Conservation (phyloP, 2,797 vertebrate species). For the Erethizon dorsatum region DNA sequence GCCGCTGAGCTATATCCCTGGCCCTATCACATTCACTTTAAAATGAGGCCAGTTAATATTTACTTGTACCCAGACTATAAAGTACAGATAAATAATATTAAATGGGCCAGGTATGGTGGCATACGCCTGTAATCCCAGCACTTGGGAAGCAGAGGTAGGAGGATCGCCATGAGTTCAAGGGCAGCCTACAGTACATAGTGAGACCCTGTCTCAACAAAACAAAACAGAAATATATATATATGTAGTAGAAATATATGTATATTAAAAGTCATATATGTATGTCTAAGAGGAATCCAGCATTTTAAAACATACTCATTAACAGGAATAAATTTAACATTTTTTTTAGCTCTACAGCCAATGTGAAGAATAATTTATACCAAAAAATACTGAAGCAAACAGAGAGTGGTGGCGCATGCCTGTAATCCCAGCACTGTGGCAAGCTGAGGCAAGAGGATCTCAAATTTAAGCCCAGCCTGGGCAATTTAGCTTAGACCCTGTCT, state of each 20-base stretch:
- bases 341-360: not conserved
- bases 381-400: not conserved
- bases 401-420: not conserved
- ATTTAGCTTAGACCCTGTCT: not conserved
- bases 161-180: not conserved
- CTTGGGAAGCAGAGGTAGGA: not conserved
- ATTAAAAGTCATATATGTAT: conserved; percentile 7
- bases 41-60: conserved; percentile 38
- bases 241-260: conserved; percentile 12
- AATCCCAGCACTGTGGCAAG: not conserved
- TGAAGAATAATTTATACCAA: conserved; percentile 50
- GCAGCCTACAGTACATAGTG: not conserved
- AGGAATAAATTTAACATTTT: conserved; percentile 46
- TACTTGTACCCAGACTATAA: conserved; percentile 49
- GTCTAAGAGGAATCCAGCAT: not conserved
- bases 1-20: too few relatives aligned
- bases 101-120: not conserved
- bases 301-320: not conserved
- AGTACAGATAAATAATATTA: conserved; percentile 46
- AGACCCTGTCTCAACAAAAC: not conserved
- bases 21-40: not conserved
- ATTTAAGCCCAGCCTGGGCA: not conserved
- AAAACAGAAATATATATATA: not conserved
- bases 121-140: not conserved
- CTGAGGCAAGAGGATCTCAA: not conserved